Conservation (phyloP, 2,888 invertebrate genomes). For the Antheraea yamamai region DNA sequence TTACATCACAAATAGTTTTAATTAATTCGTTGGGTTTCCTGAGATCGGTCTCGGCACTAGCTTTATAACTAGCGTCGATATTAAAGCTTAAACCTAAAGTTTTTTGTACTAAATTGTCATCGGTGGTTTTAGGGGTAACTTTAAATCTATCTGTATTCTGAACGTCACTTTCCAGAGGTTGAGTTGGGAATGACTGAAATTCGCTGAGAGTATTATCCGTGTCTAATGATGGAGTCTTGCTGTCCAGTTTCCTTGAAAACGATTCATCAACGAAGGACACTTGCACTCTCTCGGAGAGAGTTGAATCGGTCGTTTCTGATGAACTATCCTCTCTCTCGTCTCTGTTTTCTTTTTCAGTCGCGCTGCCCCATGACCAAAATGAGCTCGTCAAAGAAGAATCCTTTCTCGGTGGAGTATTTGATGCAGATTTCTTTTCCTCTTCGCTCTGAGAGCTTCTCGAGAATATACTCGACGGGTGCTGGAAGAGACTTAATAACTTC, state of each 20-base stretch:
- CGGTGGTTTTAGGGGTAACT: conserved; percentile 76
- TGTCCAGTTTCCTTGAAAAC: conserved; percentile 71
- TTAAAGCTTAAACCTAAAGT: conserved; percentile 73
- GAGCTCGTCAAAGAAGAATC: conserved; percentile 71
- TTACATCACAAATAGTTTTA: conserved; percentile 44
- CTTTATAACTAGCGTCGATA: conserved; percentile 50
- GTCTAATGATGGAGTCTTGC: conserved; percentile 75
- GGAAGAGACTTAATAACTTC: conserved; percentile 85
- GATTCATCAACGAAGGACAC: conserved; percentile 75
- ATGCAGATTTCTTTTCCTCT: conserved; percentile 68
- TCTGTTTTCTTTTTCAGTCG: conserved; percentile 56
- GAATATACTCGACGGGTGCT: conserved; percentile 84
- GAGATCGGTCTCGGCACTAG: conserved; percentile 60
- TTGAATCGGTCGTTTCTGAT: conserved; percentile 73
- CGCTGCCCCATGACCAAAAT: conserved; percentile 77
- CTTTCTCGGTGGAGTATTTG: conserved; percentile 71
- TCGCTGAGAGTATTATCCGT: conserved; percentile 76
- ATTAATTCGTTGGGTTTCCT: conserved; percentile 69
- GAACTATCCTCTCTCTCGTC: conserved; percentile 63
- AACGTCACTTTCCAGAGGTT: conserved; percentile 46
- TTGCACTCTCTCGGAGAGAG: conserved; percentile 73
- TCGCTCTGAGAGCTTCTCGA: conserved; percentile 69
- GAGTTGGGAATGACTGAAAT: conserved; percentile 63
- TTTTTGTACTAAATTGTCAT: conserved; percentile 77
- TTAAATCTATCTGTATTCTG: conserved; percentile 27